Evolutionary conservation across 2,113 vertebrate species (phyloP).

Genomic region (Copsychus sechellarum): DNA sequence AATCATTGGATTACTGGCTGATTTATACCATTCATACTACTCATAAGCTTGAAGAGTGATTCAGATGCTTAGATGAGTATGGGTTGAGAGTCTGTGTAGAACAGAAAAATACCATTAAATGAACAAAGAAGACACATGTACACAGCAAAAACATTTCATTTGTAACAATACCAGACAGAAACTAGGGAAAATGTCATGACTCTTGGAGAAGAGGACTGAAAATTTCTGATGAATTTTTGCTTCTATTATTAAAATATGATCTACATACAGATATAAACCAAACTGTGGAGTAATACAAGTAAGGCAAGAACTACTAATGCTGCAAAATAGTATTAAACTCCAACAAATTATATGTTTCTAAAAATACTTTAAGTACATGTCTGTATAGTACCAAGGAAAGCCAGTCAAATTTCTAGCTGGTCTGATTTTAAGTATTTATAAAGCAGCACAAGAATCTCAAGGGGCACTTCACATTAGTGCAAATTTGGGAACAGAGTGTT

Average conservation of each 20-base stretch:
- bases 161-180: not conserved
- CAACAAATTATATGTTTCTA: not conserved
- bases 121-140: not conserved
- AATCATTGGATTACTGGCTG: not conserved
- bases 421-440: not conserved
- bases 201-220: not conserved
- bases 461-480: not conserved
- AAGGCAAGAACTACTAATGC: not conserved
- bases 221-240: not conserved
- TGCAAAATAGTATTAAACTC: not conserved
- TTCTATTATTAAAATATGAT: not conserved
- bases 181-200: not conserved
- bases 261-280: not conserved
- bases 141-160: not conserved
- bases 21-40: not conserved
- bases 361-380: not conserved
- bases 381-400: not conserved
- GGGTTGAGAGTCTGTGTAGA: not conserved
- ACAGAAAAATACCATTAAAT: not conserved
- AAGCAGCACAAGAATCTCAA: not conserved
- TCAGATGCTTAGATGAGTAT: not conserved
- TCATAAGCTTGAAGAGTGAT: not conserved
- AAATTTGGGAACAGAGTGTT: not conserved
- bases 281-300: not conserved
- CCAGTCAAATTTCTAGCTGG: not conserved